Evolutionary conservation across 2,888 invertebrate species (phyloP).

Genomic region (Athalia cordata): DNA sequence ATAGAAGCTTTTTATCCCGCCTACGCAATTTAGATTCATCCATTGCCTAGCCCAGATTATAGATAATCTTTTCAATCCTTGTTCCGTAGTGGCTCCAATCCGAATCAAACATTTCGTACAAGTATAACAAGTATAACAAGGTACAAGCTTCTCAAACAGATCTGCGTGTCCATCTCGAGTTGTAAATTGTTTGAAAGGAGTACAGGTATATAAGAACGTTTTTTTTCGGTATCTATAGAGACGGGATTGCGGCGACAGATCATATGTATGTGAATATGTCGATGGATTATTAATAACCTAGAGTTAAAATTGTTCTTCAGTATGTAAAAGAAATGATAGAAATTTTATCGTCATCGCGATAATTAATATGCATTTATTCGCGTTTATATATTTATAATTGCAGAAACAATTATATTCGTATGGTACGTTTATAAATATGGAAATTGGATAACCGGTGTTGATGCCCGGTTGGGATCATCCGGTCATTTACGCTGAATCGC

Average conservation of each 20-base stretch:
- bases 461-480: too few relatives aligned
- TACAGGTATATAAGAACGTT: neutral
- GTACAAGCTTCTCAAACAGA: conserved; percentile 40
- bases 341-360: too few relatives aligned
- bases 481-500: too few relatives aligned
- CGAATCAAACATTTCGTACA: conserved; percentile 31
- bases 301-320: too few relatives aligned
- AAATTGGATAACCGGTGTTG: too few relatives aligned
- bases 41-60: conserved; percentile 7
- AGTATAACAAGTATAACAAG: conserved; percentile 15
- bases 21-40: conserved; percentile 5
- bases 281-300: too few relatives aligned
- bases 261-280: too few relatives aligned
- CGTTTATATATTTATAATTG: too few relatives aligned
- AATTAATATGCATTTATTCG: too few relatives aligned
- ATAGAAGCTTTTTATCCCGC: neutral
- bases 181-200: conserved; percentile 41
- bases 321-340: too few relatives aligned
- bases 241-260: neutral
- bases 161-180: conserved; percentile 47
- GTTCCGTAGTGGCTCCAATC: conserved; percentile 38
- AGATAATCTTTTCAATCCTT: conserved; percentile 35
- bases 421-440: too few relatives aligned
- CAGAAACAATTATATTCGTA: too few relatives aligned
- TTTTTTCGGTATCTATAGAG: neutral